Evolutionary conservation across 2,888 invertebrate genomes (phyloP), one percentile per base, ranked within the genome.

Genomic region (Noctua janthina): DNA sequence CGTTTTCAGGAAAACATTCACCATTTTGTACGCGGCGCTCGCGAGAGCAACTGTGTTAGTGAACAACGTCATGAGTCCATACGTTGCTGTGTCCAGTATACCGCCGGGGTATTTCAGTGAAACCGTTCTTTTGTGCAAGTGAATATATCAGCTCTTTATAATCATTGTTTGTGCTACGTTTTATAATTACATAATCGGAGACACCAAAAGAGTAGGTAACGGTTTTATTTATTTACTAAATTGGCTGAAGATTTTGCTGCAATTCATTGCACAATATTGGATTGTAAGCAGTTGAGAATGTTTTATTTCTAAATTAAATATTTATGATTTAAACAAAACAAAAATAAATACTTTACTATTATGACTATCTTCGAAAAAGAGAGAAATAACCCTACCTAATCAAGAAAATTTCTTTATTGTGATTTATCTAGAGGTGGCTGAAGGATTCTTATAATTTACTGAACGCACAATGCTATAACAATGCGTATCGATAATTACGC

Each of bases 1-100:
- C 94, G 95, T 92, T 95, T 96, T 95, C 95, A 95, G 95, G 94
- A 94, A 95, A 95, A 95, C 96, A 95, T 96, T 96, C 96, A 96
- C 96, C 96, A 96, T 96, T 96, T 95, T 96, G 94, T 94, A 91
- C 90, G 92, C 94, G 95, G 90, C 92, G 91, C 92, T 94, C 92
- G 94, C 89, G 91, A 92, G 90, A 92, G 92, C 92, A 86, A 91
- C 93, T 92, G 94, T 93, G 93, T 88, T 83, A 91, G 92, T 91
- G 91, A 89, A 88, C 84, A 84, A 87, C 90, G 92, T 90, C 91
- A 94, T 95, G 94, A 93, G 85, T 89, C 88, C 84, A 81, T 86
- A 86, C 80, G 83, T 90, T 89, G 87, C 83, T 82, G 88, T 90
- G 90, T 90, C 92, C 92, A 89, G 84, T 87, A 70, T 70, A 74